Evolutionary conservation across 2,888 invertebrate species (phyloP), one percentile per base, ranked within the genome.

Genomic region (Philonicus albiceps): DNA sequence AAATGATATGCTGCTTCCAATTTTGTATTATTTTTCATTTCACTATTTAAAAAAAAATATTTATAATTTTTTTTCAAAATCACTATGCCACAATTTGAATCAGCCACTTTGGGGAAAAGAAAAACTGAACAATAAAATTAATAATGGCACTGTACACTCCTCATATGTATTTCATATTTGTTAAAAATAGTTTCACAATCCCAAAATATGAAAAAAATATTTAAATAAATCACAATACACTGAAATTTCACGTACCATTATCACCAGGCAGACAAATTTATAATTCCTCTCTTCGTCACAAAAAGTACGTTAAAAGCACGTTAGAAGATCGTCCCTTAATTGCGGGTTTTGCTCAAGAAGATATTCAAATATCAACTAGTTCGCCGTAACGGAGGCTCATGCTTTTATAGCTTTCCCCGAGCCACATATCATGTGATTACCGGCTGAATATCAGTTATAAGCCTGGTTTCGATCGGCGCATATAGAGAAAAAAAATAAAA

Each of bases 231-330:
- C 55, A 64, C 64, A 43, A 11, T 16, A 34, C 55, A 31, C 37
- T 16, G 37, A 49, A 49, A n/a, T 49, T 49, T 5, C 55, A 64
- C 83, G 22, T 83, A 83, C 83, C 83, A 83, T 83, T 83, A 83
- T 83, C 83, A 83, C 83, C 83, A 83, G 72, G 19, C 83, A 30
- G 31, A 34, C 3, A 37, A 27, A 64, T 64, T 34, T 22, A 43
- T 19, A 34, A 27, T 34, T 64, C 31, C 16, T 19, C 37, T 72
- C 31, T 83, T 34, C 72, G 40, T 16, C 55, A 72, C 64, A 83
- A 83, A 64, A 83, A 27, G 16, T 53, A 80, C n/a, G 53, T 80
- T 53, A 64, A 55, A 64, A n/a, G 7, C 31, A 64, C 55, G 37
- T 30, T 64, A n/a, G 3, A 40, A 55, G 37, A 64, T 64, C 64